A percentile compares a stretch with the other conserved stretches of the same genome.
phyloP scores from a whole-genome alignment of 1,140 invertebrate genomes.

The Drosophila elegans region DNA sequence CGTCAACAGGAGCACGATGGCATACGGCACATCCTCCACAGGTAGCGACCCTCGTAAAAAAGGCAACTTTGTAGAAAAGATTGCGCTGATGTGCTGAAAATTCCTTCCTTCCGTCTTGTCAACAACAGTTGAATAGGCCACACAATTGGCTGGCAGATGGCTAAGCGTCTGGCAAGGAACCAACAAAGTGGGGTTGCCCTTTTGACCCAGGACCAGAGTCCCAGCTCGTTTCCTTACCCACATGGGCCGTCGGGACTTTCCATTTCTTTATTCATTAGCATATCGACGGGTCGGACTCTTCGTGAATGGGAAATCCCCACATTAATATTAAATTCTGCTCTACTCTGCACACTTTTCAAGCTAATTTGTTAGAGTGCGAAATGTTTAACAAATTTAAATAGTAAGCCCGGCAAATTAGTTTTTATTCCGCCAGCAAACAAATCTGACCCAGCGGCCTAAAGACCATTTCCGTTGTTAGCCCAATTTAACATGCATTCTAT shows the following conservation, averaged over 20 bases:
- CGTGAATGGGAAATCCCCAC: slow-evolving; percentile 57
- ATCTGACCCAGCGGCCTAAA: slow-evolving; percentile 35
- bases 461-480: slow-evolving; percentile 48
- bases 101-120: slow-evolving; percentile 77
- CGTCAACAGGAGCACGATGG: slow-evolving; percentile 26
- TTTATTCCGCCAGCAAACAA: slow-evolving; percentile 41
- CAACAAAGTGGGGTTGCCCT: slow-evolving; percentile 50
- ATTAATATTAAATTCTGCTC: slow-evolving; percentile 66
- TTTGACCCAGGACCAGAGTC: slow-evolving; percentile 20
- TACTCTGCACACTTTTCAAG: slow-evolving; percentile 13
- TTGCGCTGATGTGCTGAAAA: slow-evolving; percentile 74
- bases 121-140: slow-evolving; percentile 50
- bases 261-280: slow-evolving; percentile 69
- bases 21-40: slow-evolving; percentile 40
- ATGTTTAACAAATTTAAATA: slow-evolving; percentile 57
- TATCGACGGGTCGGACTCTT: slow-evolving; percentile 19
- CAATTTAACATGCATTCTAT: slow-evolving; percentile 41
- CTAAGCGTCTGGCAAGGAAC: slow-evolving; percentile 55
- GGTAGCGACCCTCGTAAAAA: slow-evolving; percentile 55
- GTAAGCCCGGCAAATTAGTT: slow-evolving; percentile 54
- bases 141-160: slow-evolving; percentile 79
- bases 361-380: slow-evolving; percentile 46
- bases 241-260: slow-evolving; percentile 16
- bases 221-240: slow-evolving; percentile 1
- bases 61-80: slow-evolving; percentile 64